A percentile compares a stretch with the other conserved stretches of the same genome.
These are phyloP conservation scores for Oscheius onirici DNA, from an alignment of 2,888 invertebrate genomes.

Conservation along the genomic window DNA sequence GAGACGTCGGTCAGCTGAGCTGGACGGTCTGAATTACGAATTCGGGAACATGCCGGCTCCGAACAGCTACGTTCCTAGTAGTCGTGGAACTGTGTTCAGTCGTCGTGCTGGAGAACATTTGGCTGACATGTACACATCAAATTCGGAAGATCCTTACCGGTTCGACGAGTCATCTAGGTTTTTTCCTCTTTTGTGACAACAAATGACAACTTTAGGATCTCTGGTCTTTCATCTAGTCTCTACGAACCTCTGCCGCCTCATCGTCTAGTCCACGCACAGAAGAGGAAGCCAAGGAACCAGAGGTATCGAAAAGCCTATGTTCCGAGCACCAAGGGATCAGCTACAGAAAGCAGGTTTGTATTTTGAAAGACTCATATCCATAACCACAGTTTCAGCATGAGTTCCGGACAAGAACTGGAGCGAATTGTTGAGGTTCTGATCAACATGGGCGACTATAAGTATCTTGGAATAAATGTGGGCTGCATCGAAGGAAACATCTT, in stretches of 20 bases:
- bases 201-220: slow-evolving; percentile 18
- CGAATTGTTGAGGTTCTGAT: slow-evolving; percentile 63
- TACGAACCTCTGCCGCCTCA: slow-evolving; percentile 48
- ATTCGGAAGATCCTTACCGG: slow-evolving; percentile 64
- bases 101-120: slow-evolving; percentile 65
- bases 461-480: slow-evolving; percentile 62
- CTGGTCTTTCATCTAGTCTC: slow-evolving; percentile 42
- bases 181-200: background rate
- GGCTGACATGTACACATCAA: slow-evolving; percentile 62
- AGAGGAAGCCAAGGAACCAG: slow-evolving; percentile 52
- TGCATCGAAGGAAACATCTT: slow-evolving; percentile 64
- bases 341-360: slow-evolving; percentile 60
- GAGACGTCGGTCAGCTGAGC: slow-evolving; percentile 40
- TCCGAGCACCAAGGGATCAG: slow-evolving; percentile 66
- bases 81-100: slow-evolving; percentile 31
- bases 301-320: slow-evolving; percentile 62
- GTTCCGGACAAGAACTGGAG: slow-evolving; percentile 51
- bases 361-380: background rate
- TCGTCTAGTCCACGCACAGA: slow-evolving; percentile 35
- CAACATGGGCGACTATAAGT: slow-evolving; percentile 51
- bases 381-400: slow-evolving; percentile 28
- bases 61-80: slow-evolving; percentile 21
- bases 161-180: slow-evolving; percentile 48
- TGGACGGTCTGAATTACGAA: slow-evolving; percentile 36
- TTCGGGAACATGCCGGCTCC: slow-evolving; percentile 13